These are phyloP conservation scores for Eidolon dupreanum DNA, from an alignment of 2,797 vertebrate species.

Conservation along the genomic window DNA sequence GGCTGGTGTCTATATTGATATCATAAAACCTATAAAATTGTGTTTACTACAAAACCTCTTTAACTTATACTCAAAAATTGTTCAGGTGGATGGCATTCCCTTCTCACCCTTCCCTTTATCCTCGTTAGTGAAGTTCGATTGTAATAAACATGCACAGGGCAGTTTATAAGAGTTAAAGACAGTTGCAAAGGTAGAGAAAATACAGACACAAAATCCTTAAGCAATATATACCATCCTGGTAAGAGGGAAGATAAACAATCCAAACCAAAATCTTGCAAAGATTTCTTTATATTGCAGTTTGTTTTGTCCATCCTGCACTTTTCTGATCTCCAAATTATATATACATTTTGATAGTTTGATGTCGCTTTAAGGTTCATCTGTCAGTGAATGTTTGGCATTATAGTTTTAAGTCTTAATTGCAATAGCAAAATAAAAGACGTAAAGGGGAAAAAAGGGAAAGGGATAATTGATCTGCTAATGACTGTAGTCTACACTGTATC, in stretches of 20 bases:
- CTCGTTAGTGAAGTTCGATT: background rate
- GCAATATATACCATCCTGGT: background rate
- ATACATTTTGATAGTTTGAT: background rate
- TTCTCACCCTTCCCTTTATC: background rate
- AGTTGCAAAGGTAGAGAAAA: background rate
- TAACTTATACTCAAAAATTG: background rate
- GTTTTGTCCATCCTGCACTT: background rate
- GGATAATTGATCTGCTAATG: constrained; percentile 72
- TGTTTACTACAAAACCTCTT: constrained; percentile 25
- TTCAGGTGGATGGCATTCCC: background rate
- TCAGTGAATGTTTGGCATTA: constrained; percentile 5
- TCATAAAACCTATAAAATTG: background rate
- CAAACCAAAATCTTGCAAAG: background rate
- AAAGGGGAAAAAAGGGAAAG: constrained; percentile 38
- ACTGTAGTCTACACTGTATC: constrained; percentile 66
- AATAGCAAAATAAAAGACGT: constrained; percentile 49
- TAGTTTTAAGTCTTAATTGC: constrained; percentile 72
- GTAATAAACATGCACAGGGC: background rate
- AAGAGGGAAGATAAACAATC: background rate
- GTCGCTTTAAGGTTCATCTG: background rate
- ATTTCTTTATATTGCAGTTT: background rate
- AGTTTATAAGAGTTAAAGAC: background rate
- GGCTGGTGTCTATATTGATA: background rate
- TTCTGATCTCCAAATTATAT: background rate
- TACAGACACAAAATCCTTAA: background rate